These are phyloP conservation scores for Turdus rufiventris DNA, from an alignment of 2,113 vertebrate species.

Conservation along the genomic window DNA sequence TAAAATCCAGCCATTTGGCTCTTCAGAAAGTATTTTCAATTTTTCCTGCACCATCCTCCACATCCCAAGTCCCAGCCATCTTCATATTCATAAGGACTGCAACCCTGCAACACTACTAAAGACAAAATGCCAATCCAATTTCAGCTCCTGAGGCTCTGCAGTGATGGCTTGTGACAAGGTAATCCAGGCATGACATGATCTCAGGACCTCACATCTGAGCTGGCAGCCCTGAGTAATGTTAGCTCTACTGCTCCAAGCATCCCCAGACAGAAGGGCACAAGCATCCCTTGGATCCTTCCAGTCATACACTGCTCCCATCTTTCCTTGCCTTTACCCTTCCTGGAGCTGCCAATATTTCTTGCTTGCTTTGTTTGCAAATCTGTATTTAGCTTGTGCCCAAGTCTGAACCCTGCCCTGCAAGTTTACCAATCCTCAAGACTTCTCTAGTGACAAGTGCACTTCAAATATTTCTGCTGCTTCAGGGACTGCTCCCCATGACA, in stretches of 20 bases:
- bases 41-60: not conserved
- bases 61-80: not conserved
- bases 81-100: not conserved
- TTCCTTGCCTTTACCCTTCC: not conserved
- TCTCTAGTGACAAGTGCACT: not conserved
- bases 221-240: not conserved
- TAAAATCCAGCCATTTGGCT: not conserved
- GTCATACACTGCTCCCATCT: not conserved
- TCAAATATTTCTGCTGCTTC: not conserved
- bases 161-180: not conserved
- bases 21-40: not conserved
- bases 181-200: not conserved
- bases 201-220: not conserved
- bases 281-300: not conserved
- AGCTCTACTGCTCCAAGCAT: not conserved
- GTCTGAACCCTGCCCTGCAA: not conserved
- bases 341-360: not conserved
- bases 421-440: not conserved
- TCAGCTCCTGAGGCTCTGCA: not conserved
- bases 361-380: not conserved
- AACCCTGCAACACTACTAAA: not conserved
- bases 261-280: not conserved
- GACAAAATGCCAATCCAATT: constrained; percentile 17
- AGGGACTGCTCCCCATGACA: not conserved
- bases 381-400: not conserved